phyloP scores from a whole-genome alignment of 2,888 invertebrate species.

The Macrosoma leucophasiata region DNA sequence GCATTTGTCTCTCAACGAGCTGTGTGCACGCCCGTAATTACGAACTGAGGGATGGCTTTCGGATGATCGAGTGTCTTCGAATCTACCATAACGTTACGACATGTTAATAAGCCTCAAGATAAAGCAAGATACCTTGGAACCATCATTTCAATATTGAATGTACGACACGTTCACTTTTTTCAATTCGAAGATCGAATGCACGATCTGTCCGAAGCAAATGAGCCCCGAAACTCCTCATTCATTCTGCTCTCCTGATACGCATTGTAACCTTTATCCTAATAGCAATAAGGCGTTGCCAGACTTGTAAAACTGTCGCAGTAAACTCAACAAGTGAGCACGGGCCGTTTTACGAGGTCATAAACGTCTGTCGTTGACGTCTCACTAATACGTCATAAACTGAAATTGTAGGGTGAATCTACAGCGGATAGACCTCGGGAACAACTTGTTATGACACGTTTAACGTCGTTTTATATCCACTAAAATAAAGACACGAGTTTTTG shows the following conservation, averaged over 20 bases:
- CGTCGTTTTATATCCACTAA: conserved; percentile 29
- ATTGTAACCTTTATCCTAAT: too few relatives aligned
- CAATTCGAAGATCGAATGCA: too few relatives aligned
- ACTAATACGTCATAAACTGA: conserved; percentile 66
- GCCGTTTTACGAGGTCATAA: conserved; percentile 60
- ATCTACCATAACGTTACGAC: too few relatives aligned
- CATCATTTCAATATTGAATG: too few relatives aligned
- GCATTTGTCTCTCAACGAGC: conserved; percentile 54
- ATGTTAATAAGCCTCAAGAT: too few relatives aligned
- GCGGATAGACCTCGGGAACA: conserved; percentile 25
- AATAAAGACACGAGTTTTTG: too few relatives aligned
- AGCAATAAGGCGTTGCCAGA: conserved; percentile 28
- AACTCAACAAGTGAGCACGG: conserved; percentile 69
- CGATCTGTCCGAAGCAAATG: too few relatives aligned
- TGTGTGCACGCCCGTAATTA: conserved; percentile 23
- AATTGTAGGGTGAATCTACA: conserved; percentile 36
- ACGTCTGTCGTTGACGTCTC: conserved; percentile 59
- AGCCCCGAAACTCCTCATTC: conserved; percentile 19
- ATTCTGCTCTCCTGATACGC: conserved; percentile 8
- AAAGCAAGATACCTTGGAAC: too few relatives aligned
- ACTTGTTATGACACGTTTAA: conserved; percentile 26
- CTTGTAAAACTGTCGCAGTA: conserved; percentile 34
- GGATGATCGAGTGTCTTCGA: conserved; percentile 17
- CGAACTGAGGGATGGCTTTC: conserved; percentile 19
- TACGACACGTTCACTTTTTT: too few relatives aligned